Percentiles rank a stretch among this genome's conserved stretches.
These are phyloP conservation scores for Ostrea denselamellosa DNA, from an alignment of 1,140 invertebrate species.

Conservation along the genomic window DNA sequence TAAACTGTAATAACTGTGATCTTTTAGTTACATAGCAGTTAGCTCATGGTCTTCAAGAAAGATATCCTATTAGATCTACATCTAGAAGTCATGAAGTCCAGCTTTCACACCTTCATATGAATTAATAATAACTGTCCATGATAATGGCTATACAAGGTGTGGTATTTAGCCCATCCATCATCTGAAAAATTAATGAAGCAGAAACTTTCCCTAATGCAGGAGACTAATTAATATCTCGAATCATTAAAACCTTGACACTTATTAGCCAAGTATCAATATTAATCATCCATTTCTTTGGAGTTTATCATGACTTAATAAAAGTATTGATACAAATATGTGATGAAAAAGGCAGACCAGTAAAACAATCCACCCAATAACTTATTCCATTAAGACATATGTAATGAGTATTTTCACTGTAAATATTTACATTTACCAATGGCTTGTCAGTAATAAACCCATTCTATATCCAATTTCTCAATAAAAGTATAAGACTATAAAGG, in stretches of 20 bases:
- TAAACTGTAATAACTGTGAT: not conserved
- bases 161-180: not conserved
- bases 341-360: too few relatives aligned
- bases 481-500: too few relatives aligned
- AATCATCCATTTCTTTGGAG: not conserved
- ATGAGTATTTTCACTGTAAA: too few relatives aligned
- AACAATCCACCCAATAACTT: too few relatives aligned
- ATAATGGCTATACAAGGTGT: not conserved
- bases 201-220: not conserved
- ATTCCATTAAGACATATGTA: too few relatives aligned
- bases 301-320: too few relatives aligned
- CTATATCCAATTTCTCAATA: too few relatives aligned
- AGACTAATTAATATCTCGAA: not conserved
- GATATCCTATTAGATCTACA: not conserved
- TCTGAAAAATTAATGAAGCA: conserved; percentile 32
- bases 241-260: not conserved
- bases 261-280: not conserved
- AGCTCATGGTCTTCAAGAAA: not conserved
- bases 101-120: not conserved
- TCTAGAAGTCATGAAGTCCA: not conserved
- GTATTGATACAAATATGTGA: too few relatives aligned
- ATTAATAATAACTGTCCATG: not conserved
- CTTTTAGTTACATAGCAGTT: not conserved
- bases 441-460: too few relatives aligned
- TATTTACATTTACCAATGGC: too few relatives aligned